phyloP scores from a whole-genome alignment of 2,113 vertebrate species.

The Percopsis transmontana region DNA sequence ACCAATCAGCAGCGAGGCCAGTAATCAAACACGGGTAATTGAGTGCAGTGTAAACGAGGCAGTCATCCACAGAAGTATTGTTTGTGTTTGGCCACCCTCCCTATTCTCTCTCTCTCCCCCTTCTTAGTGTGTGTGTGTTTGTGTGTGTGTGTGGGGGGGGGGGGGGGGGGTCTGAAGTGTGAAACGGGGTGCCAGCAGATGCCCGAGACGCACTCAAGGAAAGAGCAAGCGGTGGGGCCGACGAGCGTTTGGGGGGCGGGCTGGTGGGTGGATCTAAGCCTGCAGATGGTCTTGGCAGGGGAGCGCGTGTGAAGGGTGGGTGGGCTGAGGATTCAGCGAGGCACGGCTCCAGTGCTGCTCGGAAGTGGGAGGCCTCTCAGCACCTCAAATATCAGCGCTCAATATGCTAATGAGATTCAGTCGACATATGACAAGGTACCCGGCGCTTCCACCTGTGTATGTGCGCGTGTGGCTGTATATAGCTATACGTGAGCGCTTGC shows the following conservation, averaged over 20 bases:
- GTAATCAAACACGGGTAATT: constrained; percentile 69
- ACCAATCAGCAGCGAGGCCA: constrained; percentile 36
- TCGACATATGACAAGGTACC: constrained; percentile 24
- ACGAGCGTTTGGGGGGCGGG: neutral
- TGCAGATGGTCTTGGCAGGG: neutral
- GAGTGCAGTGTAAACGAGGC: constrained; percentile 62
- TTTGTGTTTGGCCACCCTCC: constrained; percentile 60
- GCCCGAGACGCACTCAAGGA: constrained; percentile 48
- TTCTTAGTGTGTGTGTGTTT: constrained; percentile 1
- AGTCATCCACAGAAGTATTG: constrained; percentile 47
- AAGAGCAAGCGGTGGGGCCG: constrained; percentile 39
- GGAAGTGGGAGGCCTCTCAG: constrained; percentile 45
- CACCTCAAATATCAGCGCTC: constrained; percentile 41
- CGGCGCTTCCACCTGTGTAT: constrained; percentile 1
- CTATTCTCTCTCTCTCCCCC: constrained; percentile 19
- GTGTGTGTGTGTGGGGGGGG: constrained; percentile 11
- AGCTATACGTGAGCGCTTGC: neutral
- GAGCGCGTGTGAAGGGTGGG: neutral
- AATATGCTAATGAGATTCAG: constrained; percentile 48
- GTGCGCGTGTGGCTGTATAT: neutral
- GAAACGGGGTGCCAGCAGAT: constrained; percentile 34
- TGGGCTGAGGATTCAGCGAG: constrained; percentile 27
- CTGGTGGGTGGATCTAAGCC: neutral
- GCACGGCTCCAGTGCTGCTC: constrained; percentile 41
- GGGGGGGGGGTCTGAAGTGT: constrained; percentile 47